Base-by-base conservation (phyloP, 2,888 invertebrate genomes). In the Autographa pulchrina region DNA sequence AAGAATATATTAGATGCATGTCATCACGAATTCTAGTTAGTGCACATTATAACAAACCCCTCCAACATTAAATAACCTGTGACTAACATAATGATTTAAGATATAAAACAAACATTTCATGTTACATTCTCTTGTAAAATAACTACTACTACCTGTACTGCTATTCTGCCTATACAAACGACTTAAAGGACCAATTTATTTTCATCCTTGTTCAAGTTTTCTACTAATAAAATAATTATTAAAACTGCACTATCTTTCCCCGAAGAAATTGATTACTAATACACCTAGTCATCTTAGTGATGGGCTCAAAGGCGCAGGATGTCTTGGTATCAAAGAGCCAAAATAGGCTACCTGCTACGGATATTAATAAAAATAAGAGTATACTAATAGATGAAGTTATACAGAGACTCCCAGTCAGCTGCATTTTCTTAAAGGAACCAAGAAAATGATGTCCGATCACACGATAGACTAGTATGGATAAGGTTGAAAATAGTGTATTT, bases 351-450 rank as follows among this genome's bases (percentile, higher is more conserved):
- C 85, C 88, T 88, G 84, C 83, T 85, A 89, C 83, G 83, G 90
- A 92, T 94, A 92, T 93, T 94, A 94, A 94, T 94, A 94, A 94
- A 94, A 93, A 93, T 92, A 90, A 88, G 89, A 86, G 88, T 88
- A 86, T 93, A 93, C 92, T 93, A 94, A 94, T 94, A 94, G 92
- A 91, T 86, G 87, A 93, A 92, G 90, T 93, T 93, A 93, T 91
- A 90, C 86, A 89, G 89, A 93, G 92, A 89, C 89, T 91, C 88
- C 89, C 82, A 93, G 93, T 93, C 94, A 94, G 94, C 93, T 95
- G 94, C 94, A 95, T 94, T 95, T 95, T 95, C 95, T 94, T 94
- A 92, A 94, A 94, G 93, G 94, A 93, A 88, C 94, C 90, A 90
- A 92, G 95, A 92, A 94, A 94, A 94, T 92, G 92, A 93, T 93